Base-by-base conservation (phyloP, 2,888 invertebrate genomes). In the Tinea trinotella region DNA sequence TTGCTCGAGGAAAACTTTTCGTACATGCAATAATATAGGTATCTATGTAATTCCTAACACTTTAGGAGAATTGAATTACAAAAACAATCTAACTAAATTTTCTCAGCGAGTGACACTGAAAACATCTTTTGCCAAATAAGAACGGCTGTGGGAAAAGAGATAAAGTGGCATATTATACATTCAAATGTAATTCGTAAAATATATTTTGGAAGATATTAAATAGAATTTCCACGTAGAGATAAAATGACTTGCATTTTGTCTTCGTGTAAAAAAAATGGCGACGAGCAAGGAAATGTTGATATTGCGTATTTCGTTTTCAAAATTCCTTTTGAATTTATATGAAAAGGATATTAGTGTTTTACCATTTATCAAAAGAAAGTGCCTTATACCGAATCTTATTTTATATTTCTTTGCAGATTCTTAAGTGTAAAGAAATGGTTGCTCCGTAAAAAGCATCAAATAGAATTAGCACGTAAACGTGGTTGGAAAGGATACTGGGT, bases 401-500 rank as follows among this genome's bases (percentile, higher is more conserved):
- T 40, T 13, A 50, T 20, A 30, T 64, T 65, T 67, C 64, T 61
- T 70, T 72, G 35, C 89, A 98, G 98, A 76, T 98, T 97, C 87
- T 88, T 99, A 68, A 96, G 96, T 75, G 98, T 98, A 66, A 98
- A 98, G 88, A 98, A 98, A 88, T 98, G 98, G 98, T 87, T 98
- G 64, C 88, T 98, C 62, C 92, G 98, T 65, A 97, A 97, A 87
- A 97, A 97, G 79, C 96, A 97, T 87, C 97, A 97, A 87, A 95
- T 98, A 73, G 98, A 98, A 83, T 85, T 98, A 77, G 98, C 98
- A 48, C 91, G 97, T 56, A 96, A 97, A 77, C 91, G 98, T 46
- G 97, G 96, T 61, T 99, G 98, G 98, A 98, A 98, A 82, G 97
- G 97, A 60, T 98, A 98, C 81, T 98, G 98, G 98, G 98, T 98